Base-by-base conservation (phyloP, 2,113 vertebrate species). In the Philantomba maxwellii region DNA sequence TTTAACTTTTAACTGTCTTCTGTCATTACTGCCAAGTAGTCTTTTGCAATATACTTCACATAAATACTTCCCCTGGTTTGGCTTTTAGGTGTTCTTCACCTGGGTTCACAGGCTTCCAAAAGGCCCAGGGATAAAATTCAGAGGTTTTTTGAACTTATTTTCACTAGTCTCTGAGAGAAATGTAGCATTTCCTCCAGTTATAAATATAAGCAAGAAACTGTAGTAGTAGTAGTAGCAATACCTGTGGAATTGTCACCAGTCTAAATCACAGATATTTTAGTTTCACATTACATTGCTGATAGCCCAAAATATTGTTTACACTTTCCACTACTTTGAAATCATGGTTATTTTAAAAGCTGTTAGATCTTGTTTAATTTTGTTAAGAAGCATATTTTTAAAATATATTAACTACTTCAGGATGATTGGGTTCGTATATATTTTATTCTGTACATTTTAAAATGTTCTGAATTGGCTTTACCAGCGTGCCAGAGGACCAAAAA, bases 1-100 rank as follows among this genome's bases (percentile, higher is more conserved):
- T 64, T 97, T 92, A 95, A 87, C 77, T 94, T 97, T 95, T 97
- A 95, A 97, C 96, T 87, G 39, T 45, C 30, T 95, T 96, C 51
- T 97, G 49, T 95, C 19, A 9, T 88, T 97, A 89, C 26, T 97
- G 95, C 96, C 96, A 98, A 82, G 9, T 85, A 93, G 26, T 86
- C 66, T 98, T 95, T 89, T 17, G 17, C 96, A 94, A 97, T 89
- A 82, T 4, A 75, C 49, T 94, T 91, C 64, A 55, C 23, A 73
- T 30, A 90, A 95, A 82, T 94, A 80, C 25, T 94, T 73, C 88
- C 10, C 12, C 58, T 84, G 43, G 36, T 92, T 94, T 84, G 49
- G 10, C 33, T 82, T 94, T 91, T 78, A 83, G 51, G 21, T 26
- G 3, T 81, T 96, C 73, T 93, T 97, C 60, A 77, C 77, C 47